Evolutionary conservation across 2,888 invertebrate species (phyloP).

Genomic region (Netelia virgata): DNA sequence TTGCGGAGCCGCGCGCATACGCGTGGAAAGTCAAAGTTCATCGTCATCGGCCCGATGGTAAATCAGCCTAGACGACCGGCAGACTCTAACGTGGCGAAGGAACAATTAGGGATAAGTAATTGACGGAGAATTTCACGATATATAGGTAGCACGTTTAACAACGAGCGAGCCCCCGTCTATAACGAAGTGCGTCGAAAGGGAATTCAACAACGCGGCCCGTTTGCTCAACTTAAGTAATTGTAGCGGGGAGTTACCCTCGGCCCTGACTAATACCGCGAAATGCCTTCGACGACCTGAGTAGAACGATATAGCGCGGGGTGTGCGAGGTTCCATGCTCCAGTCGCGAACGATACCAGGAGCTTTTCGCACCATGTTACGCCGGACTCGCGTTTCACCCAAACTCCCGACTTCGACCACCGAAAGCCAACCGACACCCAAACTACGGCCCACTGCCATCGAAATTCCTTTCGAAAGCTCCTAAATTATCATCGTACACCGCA

Average conservation of each 20-base stretch:
- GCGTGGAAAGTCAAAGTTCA: constrained; percentile 68
- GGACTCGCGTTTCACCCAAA: background rate
- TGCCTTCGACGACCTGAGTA: constrained; percentile 61
- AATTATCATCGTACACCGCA: constrained; percentile 72
- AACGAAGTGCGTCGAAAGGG: constrained; percentile 31
- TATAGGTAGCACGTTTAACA: background rate
- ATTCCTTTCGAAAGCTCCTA: constrained; percentile 75
- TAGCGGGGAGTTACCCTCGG: constrained; percentile 63
- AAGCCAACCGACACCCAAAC: constrained; percentile 37
- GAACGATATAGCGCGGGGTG: constrained; percentile 42
- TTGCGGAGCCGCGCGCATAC: constrained; percentile 38
- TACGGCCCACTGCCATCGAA: constrained; percentile 32
- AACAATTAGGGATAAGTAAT: constrained; percentile 80
- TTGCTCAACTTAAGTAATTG: constrained; percentile 77
- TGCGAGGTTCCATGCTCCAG: constrained; percentile 31
- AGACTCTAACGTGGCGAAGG: constrained; percentile 65
- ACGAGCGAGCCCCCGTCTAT: background rate
- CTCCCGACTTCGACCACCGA: constrained; percentile 37
- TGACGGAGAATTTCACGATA: constrained; percentile 75
- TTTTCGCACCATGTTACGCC: background rate
- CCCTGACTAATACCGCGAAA: constrained; percentile 70
- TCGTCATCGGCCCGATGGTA: constrained; percentile 67
- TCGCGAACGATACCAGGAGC: constrained; percentile 29
- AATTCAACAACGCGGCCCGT: constrained; percentile 65
- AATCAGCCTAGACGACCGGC: constrained; percentile 57